phyloP scores from a whole-genome alignment of 1,140 invertebrate species.

The Yoshiicerus persimilis region DNA sequence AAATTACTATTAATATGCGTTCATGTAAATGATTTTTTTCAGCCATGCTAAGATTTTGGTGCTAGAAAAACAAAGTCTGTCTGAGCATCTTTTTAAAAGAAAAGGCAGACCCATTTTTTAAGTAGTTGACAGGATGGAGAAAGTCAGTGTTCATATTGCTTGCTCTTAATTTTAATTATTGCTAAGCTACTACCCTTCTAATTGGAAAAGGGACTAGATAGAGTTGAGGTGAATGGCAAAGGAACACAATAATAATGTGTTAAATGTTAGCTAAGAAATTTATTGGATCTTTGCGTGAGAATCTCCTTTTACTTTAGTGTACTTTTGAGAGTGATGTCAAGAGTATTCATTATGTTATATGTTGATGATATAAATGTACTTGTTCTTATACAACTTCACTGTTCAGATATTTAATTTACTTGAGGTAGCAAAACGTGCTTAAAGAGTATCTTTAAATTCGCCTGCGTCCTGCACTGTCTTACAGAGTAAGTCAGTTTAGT shows the following conservation, averaged over 20 bases:
- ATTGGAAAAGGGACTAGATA: not conserved
- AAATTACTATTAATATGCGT: too few species aligned
- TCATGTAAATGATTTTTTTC: too few species aligned
- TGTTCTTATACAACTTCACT: not conserved
- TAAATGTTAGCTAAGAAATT: not conserved
- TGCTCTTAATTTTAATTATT: too few species aligned
- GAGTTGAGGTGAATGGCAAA: not conserved
- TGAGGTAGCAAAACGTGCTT: not conserved
- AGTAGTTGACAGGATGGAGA: too few species aligned
- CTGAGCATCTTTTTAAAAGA: too few species aligned
- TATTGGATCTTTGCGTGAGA: not conserved
- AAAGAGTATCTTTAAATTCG: not conserved
- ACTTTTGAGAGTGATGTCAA: not conserved
- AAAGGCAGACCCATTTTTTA: too few species aligned
- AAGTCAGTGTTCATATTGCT: too few species aligned
- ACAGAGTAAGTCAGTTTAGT: not conserved
- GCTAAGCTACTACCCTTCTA: not conserved
- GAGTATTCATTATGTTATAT: not conserved
- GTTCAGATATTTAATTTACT: not conserved
- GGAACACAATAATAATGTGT: not conserved
- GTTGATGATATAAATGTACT: too few species aligned
- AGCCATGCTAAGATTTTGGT: too few species aligned
- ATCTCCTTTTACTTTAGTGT: not conserved
- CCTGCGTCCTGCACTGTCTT: not conserved
- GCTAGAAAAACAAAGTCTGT: too few species aligned